A percentile compares a stretch with the other conserved stretches of the same genome.
phyloP scores from a whole-genome alignment of 1,140 invertebrate genomes.

The Plectus sambesii region DNA sequence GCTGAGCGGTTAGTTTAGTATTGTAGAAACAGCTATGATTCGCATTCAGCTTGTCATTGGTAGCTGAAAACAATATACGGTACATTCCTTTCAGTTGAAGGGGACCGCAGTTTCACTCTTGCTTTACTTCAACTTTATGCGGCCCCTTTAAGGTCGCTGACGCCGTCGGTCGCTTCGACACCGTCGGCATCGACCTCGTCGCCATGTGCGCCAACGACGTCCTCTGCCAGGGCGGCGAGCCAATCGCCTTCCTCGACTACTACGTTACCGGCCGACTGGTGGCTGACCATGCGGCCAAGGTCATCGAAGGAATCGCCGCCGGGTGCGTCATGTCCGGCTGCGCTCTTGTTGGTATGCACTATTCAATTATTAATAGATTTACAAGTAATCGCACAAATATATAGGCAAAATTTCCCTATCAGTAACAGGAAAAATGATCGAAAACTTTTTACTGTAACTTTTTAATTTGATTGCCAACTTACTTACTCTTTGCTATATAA shows the following conservation, averaged over 20 bases:
- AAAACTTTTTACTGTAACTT: too few species aligned
- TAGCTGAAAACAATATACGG: too few species aligned
- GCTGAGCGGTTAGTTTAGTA: too few species aligned
- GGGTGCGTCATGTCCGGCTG: constrained; percentile 75
- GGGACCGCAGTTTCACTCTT: too few species aligned
- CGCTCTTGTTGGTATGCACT: constrained; percentile 63
- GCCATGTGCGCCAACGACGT: constrained; percentile 97
- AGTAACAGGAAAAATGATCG: too few species aligned
- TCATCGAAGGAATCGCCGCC: constrained; percentile 71
- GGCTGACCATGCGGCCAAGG: constrained; percentile 60
- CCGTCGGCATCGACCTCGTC: constrained; percentile 84
- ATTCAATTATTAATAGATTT: not conserved
- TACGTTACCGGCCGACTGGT: constrained; percentile 78
- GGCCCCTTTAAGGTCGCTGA: constrained; percentile 61
- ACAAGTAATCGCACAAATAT: not conserved
- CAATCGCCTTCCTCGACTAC: constrained; percentile 89
- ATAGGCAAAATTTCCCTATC: constrained; percentile 3
- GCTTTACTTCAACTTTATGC: not conserved
- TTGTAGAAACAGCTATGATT: too few species aligned
- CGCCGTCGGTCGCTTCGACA: constrained; percentile 62
- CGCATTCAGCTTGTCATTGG: too few species aligned
- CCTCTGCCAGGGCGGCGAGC: constrained; percentile 80
- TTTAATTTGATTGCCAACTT: too few species aligned
- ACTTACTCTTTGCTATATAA: constrained; percentile 54
- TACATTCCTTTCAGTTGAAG: too few species aligned